phyloP scores from a whole-genome alignment of 2,797 vertebrate species.

The Leptodactylus fallax region DNA sequence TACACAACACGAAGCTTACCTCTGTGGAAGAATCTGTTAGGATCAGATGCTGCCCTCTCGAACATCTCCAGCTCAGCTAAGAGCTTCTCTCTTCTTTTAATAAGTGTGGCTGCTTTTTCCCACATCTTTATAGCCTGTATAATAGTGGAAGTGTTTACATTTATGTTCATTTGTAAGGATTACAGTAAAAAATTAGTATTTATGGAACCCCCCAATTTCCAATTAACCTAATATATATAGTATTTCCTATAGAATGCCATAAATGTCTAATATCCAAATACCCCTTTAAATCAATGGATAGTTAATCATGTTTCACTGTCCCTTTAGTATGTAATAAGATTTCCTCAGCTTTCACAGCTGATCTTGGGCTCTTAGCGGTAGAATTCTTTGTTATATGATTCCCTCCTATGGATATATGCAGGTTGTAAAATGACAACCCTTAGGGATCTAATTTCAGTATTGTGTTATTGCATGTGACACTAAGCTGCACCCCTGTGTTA shows the following conservation, averaged over 20 bases:
- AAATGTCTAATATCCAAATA: not conserved
- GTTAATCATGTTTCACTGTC: not conserved
- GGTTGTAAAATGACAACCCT: not conserved
- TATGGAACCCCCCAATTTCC: not conserved
- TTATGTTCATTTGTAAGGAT: not conserved
- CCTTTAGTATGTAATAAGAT: not conserved
- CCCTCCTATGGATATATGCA: not conserved
- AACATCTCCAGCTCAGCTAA: slow-evolving; percentile 75
- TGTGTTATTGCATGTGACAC: too few relatives aligned
- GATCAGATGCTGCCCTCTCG: slow-evolving; percentile 76
- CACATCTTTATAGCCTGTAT: slow-evolving; percentile 66
- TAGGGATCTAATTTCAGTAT: not conserved
- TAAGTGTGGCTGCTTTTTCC: slow-evolving; percentile 72
- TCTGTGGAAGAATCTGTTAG: slow-evolving; percentile 77
- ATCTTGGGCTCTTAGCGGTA: not conserved
- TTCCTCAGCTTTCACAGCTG: not conserved
- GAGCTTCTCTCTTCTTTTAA: slow-evolving; percentile 74
- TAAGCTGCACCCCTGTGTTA: not conserved
- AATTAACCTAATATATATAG: not conserved
- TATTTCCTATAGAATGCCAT: not conserved
- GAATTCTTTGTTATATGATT: not conserved
- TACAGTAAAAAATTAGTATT: not conserved
- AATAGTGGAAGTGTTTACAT: not conserved
- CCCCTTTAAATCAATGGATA: not conserved
- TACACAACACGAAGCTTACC: slow-evolving; percentile 33